phyloP scores from a whole-genome alignment of 2,888 invertebrate genomes.

The Eledona agricola region DNA sequence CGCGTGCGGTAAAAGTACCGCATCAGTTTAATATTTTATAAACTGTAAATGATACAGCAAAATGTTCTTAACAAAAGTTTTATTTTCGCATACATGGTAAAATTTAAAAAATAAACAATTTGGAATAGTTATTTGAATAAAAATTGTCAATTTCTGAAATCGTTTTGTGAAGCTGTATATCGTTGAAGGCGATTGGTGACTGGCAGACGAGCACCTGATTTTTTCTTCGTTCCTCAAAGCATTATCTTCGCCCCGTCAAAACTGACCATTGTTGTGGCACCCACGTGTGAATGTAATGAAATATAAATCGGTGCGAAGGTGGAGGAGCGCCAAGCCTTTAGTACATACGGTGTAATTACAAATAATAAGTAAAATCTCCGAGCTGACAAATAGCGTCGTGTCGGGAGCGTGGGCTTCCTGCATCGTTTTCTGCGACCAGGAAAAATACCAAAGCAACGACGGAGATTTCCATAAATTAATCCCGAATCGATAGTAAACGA shows the following conservation, averaged over 20 bases:
- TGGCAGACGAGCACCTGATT: conserved; percentile 4
- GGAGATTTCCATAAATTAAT: conserved; percentile 30
- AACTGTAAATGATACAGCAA: too few species aligned
- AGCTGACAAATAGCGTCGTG: conserved; percentile 31
- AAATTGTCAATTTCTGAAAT: too few species aligned
- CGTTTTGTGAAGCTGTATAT: too few species aligned
- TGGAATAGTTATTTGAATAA: too few species aligned
- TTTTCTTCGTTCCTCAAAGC: conserved; percentile 19
- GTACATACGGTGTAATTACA: conserved; percentile 46
- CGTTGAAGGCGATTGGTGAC: too few species aligned
- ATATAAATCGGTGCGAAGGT: conserved; percentile 57
- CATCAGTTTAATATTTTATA: too few species aligned
- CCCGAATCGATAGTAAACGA: conserved; percentile 31
- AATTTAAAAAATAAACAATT: too few species aligned
- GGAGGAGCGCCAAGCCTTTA: conserved; percentile 55
- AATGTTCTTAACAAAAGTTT: too few species aligned
- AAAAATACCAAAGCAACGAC: conserved; percentile 25
- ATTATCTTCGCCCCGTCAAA: conserved; percentile 40
- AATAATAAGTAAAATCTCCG: conserved; percentile 44
- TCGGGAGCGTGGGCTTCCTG: conserved; percentile 47
- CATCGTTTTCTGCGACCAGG: conserved; percentile 40
- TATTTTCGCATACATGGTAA: too few species aligned
- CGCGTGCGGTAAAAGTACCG: too few species aligned
- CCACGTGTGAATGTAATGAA: conserved; percentile 53
- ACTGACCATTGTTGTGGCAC: conserved; percentile 60